Percentiles rank a stretch among this genome's conserved stretches.
phyloP scores from a whole-genome alignment of 1,140 invertebrate species.

The Aricia agestis region DNA sequence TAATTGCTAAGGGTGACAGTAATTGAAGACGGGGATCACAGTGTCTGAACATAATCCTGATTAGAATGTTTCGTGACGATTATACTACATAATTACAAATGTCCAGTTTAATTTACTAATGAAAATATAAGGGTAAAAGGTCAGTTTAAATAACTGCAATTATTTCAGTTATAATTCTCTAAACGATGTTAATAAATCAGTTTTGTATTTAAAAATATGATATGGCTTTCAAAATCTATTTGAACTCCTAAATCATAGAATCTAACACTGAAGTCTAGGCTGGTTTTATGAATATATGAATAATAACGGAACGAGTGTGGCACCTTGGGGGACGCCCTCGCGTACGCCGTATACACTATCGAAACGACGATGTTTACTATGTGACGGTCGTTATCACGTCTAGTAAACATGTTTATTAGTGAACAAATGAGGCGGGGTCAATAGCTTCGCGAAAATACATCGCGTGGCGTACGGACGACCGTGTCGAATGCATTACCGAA shows the following conservation, averaged over 20 bases:
- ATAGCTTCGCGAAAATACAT: conserved; percentile 21
- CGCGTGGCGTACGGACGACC: neutral
- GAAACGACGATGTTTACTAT: conserved; percentile 4
- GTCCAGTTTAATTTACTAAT: neutral
- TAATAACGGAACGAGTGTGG: neutral
- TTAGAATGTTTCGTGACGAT: neutral
- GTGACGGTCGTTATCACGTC: conserved; percentile 11
- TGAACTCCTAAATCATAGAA: neutral
- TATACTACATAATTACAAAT: neutral
- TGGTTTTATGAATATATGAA: conserved; percentile 3
- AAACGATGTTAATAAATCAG: no score
- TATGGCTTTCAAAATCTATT: neutral
- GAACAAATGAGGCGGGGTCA: conserved; percentile 21
- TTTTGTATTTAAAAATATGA: no score
- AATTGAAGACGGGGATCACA: neutral
- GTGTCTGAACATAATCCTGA: neutral
- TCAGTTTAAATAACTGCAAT: neutral
- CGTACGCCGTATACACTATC: neutral
- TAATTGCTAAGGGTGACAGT: neutral
- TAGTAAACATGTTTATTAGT: conserved; percentile 11
- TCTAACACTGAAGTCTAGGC: neutral
- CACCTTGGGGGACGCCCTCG: neutral
- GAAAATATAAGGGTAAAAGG: neutral
- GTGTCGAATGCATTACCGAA: conserved; percentile 9
- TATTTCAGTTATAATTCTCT: neutral